Percentiles rank a stretch among this genome's conserved stretches.
phyloP scores from a whole-genome alignment of 2,888 invertebrate genomes.

The Agrochola litura region DNA sequence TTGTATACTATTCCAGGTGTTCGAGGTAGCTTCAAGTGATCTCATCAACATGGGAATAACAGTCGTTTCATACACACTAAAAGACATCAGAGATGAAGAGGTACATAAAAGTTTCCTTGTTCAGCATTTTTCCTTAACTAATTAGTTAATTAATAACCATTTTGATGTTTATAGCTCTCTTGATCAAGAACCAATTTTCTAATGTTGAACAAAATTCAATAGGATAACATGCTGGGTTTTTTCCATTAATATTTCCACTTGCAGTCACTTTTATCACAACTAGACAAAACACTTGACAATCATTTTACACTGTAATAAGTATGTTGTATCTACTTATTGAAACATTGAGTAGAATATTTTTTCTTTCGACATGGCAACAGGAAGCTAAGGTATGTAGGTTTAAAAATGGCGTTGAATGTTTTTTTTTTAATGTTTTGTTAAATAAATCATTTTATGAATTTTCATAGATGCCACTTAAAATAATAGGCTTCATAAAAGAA shows the following conservation, averaged over 20 bases:
- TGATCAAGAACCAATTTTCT: slow-evolving; percentile 10
- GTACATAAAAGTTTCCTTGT: slow-evolving; percentile 86
- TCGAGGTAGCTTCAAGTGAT: slow-evolving; percentile 98
- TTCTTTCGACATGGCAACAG: slow-evolving; percentile 82
- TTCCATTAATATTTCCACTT: slow-evolving; percentile 17
- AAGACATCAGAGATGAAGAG: slow-evolving; percentile 98
- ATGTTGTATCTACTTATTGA: slow-evolving; percentile 36
- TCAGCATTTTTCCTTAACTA: slow-evolving; percentile 9
- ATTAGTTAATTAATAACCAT: slow-evolving; percentile 4
- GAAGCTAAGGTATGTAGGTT: slow-evolving; percentile 87
- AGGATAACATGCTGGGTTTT: slow-evolving; percentile 5
- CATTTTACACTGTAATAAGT: slow-evolving; percentile 29
- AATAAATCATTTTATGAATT: slow-evolving; percentile 28
- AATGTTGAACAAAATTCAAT: neutral
- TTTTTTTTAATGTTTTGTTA: slow-evolving; percentile 43
- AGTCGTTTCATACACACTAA: slow-evolving; percentile 98
- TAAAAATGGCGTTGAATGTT: slow-evolving; percentile 56
- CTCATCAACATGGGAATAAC: slow-evolving; percentile 99
- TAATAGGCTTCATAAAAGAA: slow-evolving; percentile 15
- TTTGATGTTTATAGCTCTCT: slow-evolving; percentile 15
- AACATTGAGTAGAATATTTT: slow-evolving; percentile 72
- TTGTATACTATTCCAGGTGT: slow-evolving; percentile 90
- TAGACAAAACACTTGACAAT: slow-evolving; percentile 16
- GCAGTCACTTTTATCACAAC: slow-evolving; percentile 30
- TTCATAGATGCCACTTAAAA: slow-evolving; percentile 30